Percentiles rank a stretch among this genome's conserved stretches.
phyloP scores from a whole-genome alignment of 2,888 invertebrate species.

The Megamerina dolium region DNA sequence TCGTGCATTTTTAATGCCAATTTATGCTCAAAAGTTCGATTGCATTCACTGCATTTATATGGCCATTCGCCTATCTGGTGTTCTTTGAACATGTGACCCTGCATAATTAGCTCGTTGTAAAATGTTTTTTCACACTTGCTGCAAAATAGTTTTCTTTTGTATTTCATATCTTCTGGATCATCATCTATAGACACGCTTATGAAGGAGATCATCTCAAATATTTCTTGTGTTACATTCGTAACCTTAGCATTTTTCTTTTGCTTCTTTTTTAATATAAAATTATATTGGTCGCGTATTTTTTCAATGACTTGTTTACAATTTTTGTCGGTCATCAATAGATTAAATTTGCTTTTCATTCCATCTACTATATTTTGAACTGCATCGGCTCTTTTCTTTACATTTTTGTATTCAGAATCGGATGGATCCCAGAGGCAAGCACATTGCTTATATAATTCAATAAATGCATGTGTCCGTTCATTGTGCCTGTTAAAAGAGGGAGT shows the following conservation, averaged over 20 bases:
- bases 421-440: constrained; percentile 21
- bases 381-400: constrained; percentile 21
- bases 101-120: constrained; percentile 31
- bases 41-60: constrained; percentile 31
- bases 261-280: too few relatives aligned
- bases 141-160: constrained; percentile 26
- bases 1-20: constrained; percentile 26
- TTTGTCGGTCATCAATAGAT: too few relatives aligned
- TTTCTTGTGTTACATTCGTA: too few relatives aligned
- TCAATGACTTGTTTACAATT: too few relatives aligned
- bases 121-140: constrained; percentile 29
- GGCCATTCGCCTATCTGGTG: constrained; percentile 37
- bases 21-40: constrained; percentile 31
- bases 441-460: constrained; percentile 22
- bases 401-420: constrained; percentile 20
- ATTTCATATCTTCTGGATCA: too few relatives aligned
- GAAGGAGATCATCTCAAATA: too few relatives aligned
- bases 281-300: constrained; percentile 5
- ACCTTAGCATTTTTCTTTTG: too few relatives aligned
- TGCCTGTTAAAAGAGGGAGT: constrained; percentile 38
- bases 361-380: constrained; percentile 25
- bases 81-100: constrained; percentile 30
- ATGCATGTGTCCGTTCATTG: constrained; percentile 22
- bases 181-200: too few relatives aligned
- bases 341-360: constrained; percentile 27